Percentiles rank a stretch among this genome's conserved stretches.
phyloP scores from a whole-genome alignment of 2,113 vertebrate genomes.

The Panthera tigris region DNA sequence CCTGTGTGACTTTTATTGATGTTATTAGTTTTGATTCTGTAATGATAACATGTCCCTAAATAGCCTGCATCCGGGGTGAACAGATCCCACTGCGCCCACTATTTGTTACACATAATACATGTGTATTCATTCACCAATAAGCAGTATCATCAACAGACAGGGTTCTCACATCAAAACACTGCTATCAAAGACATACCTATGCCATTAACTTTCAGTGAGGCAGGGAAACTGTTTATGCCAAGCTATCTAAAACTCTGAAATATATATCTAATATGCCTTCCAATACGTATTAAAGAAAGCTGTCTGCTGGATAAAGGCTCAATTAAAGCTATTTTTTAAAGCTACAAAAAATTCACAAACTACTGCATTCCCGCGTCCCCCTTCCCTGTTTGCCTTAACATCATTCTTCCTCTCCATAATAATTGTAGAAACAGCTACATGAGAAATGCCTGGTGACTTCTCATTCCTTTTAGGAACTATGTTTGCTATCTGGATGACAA shows the following conservation, averaged over 20 bases:
- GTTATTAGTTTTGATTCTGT: conserved; percentile 35
- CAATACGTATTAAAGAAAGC: background rate
- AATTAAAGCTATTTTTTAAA: background rate
- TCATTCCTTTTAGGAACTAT: background rate
- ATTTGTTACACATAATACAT: background rate
- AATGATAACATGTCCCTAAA: background rate
- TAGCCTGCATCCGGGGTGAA: background rate
- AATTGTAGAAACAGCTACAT: background rate
- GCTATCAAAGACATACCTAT: background rate
- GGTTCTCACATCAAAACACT: background rate
- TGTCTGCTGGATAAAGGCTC: background rate
- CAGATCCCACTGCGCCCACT: background rate
- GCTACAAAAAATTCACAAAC: background rate
- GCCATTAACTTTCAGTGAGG: background rate
- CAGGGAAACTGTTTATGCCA: background rate
- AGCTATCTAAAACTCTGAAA: background rate
- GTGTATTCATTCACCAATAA: background rate
- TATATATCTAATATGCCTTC: background rate
- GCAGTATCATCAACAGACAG: background rate
- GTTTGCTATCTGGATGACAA: background rate
- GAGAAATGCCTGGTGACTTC: background rate
- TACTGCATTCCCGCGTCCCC: background rate
- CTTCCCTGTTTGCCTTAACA: background rate
- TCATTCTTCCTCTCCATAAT: background rate
- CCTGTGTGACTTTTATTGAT: background rate